Percentiles rank a stretch among this genome's conserved stretches.
These are phyloP conservation scores for Chromobotia macracanthus DNA, from an alignment of 2,797 vertebrate genomes.

Conservation along the genomic window DNA sequence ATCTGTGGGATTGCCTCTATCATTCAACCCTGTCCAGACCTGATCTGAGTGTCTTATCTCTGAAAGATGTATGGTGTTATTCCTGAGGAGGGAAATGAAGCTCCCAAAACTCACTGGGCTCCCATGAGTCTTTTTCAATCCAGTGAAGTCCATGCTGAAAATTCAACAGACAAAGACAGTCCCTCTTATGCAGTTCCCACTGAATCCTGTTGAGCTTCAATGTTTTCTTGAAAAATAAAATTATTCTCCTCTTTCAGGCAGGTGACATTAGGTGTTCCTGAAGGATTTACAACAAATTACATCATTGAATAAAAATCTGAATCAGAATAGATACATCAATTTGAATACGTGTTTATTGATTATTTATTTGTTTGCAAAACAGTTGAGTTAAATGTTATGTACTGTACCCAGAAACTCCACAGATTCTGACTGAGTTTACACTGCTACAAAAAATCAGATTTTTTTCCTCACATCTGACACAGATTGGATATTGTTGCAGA, in stretches of 20 bases:
- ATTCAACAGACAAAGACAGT: conserved; percentile 27
- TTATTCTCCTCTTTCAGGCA: too few species aligned
- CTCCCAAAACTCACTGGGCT: conserved; percentile 57
- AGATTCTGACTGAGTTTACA: too few species aligned
- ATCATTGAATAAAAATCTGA: too few species aligned
- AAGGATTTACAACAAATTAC: neutral
- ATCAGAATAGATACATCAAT: too few species aligned
- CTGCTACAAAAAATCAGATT: too few species aligned
- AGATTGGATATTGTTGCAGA: too few species aligned
- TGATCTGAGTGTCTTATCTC: conserved; percentile 56
- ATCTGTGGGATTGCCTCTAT: conserved; percentile 55
- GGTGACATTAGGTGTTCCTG: neutral
- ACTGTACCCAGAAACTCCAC: too few species aligned
- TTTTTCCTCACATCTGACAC: too few species aligned
- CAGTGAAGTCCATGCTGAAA: conserved; percentile 33
- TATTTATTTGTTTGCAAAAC: too few species aligned
- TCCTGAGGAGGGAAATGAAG: conserved; percentile 43
- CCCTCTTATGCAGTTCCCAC: neutral
- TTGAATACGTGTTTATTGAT: too few species aligned
- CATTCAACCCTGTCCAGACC: conserved; percentile 58
- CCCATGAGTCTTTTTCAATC: conserved; percentile 45
- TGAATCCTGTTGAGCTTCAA: neutral
- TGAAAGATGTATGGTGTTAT: conserved; percentile 54
- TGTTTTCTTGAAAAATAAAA: neutral
- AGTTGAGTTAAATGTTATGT: too few species aligned